phyloP scores from a whole-genome alignment of 1,140 invertebrate species.

The Thaumetopoea pityocampa region DNA sequence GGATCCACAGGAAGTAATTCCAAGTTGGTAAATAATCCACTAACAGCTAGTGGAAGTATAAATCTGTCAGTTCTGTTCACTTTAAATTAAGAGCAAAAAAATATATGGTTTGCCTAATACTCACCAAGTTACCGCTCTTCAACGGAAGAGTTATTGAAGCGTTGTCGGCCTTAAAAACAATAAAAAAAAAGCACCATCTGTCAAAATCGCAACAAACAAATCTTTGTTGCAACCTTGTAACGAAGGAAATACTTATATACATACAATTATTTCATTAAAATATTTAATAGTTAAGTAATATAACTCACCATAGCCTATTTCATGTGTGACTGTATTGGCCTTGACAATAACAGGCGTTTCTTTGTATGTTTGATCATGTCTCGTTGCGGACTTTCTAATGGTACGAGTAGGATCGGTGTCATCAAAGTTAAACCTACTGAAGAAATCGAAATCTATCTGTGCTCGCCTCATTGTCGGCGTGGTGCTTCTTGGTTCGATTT shows the following conservation, averaged over 20 bases:
- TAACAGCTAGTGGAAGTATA: no score
- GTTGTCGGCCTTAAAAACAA: no score
- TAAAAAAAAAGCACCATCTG: no score
- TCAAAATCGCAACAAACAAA: no score
- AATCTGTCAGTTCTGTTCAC: no score
- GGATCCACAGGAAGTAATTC: no score
- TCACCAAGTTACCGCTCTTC: no score
- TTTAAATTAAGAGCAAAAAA: no score
- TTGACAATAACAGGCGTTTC: conserved; percentile 63
- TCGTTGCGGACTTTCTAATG: conserved; percentile 26
- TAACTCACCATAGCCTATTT: conserved; percentile 65
- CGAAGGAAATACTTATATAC: conserved; percentile 7
- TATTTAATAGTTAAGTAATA: conserved; percentile 13
- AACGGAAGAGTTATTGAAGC: no score
- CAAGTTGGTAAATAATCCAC: no score
- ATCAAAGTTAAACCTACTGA: conserved; percentile 51
- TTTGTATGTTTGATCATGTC: conserved; percentile 34
- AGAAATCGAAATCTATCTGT: conserved; percentile 58
- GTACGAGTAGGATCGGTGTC: conserved; percentile 20
- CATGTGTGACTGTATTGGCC: conserved; percentile 53
- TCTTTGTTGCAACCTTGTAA: conserved; percentile 11
- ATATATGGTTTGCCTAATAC: no score
- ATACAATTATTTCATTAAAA: conserved; percentile 5
- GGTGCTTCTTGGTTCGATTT: conserved; percentile 44
- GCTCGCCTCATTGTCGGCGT: conserved; percentile 67